Evolutionary conservation across 92 coral and sea anemone species (phyloP), one percentile per base, ranked within the genome.

Genomic region (Zoanthus gigantus): DNA sequence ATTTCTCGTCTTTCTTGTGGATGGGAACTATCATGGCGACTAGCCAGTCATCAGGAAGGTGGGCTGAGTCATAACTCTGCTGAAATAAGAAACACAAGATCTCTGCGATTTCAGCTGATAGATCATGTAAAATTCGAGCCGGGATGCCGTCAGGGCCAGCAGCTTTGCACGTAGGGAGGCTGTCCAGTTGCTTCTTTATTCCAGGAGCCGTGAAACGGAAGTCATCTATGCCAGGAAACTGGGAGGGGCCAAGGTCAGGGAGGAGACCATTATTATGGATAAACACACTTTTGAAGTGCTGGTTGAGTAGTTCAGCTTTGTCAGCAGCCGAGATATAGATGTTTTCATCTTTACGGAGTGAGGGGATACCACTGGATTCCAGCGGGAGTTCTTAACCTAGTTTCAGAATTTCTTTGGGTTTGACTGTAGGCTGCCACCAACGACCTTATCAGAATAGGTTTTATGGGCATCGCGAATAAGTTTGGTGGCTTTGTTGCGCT

Each of bases 381-480:
- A 79, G 82, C 83, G 82, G 29, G 52, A 37, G 65, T 52, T 57
- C 23, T 42, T 71, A 28, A 83, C 83, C 74, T 91, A 87, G 5
- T 87, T 82, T 88, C 83, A 87, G 81, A 76, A 76, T 76, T 76
- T 52, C 81, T 76, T 76, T 11, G 67, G 67, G 28, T 91, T 88
- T 23, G 89, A 71, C 17, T 63, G 18, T n/a, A 88, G 72, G 72
- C 89, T 91, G 5, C 67, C 56, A 0, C 91, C 91, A 78, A 91
- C 81, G 76, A 88, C 82, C 4, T 91, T 42, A 60, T 88, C 78
- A 0, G 88, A 61, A 45, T 91, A 88, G 23, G 23, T 17, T n/a
- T 75, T 89, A 44, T 88, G 90, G 31, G 94, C 56, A 68, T 91
- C 73, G 18, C 76, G 85, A n/a, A 91, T 71, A 17, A 91, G 86